Evolutionary conservation across 2,888 invertebrate species (phyloP).

Genomic region (Cybosia mesomella): DNA sequence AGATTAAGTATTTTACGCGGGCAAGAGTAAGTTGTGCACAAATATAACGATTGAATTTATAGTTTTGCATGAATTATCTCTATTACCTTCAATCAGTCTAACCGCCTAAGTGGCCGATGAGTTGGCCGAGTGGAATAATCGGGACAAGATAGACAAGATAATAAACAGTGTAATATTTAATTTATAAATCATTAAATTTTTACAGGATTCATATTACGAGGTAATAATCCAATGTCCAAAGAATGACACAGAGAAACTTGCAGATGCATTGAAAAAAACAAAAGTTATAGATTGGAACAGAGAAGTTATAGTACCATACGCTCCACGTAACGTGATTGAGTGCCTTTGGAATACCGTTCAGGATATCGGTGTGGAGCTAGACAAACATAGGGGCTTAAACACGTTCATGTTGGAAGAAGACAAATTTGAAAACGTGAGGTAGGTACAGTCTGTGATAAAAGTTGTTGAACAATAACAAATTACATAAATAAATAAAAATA

Average conservation of each 20-base stretch:
- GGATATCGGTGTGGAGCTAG: conserved; percentile 44
- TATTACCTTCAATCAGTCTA: too few species aligned
- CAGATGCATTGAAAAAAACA: conserved; percentile 61
- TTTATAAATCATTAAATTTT: conserved; percentile 15
- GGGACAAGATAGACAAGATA: not conserved
- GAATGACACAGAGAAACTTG: conserved; percentile 58
- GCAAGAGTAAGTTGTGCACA: too few species aligned
- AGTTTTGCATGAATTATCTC: too few species aligned
- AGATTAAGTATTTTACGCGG: too few species aligned
- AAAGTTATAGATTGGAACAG: conserved; percentile 64
- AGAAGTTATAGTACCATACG: conserved; percentile 53
- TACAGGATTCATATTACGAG: conserved; percentile 62
- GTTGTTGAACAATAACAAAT: not conserved
- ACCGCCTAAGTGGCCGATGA: too few species aligned
- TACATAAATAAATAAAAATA: not conserved
- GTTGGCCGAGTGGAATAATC: not conserved
- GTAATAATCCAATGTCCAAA: conserved; percentile 62
- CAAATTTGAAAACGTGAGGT: conserved; percentile 54
- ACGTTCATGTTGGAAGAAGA: conserved; percentile 54
- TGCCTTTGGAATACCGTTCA: conserved; percentile 46
- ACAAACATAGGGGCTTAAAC: conserved; percentile 33
- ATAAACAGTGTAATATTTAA: not conserved
- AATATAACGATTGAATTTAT: too few species aligned
- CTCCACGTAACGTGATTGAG: conserved; percentile 52
- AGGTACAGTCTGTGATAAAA: conserved; percentile 22